Evolutionary conservation across 2,888 invertebrate genomes (phyloP).

Genomic region (Athrips mouffetella): DNA sequence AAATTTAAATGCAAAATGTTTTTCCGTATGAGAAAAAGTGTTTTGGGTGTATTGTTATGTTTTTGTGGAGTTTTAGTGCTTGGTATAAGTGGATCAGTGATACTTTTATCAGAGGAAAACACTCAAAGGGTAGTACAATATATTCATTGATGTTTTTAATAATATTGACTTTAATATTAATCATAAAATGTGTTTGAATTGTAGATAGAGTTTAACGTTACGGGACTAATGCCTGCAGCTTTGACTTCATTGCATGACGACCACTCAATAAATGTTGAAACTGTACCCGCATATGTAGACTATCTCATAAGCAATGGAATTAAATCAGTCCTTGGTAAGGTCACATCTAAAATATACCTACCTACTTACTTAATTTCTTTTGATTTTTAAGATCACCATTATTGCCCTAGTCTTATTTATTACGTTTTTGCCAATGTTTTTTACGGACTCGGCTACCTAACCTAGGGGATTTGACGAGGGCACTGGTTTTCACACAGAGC

Average conservation of each 20-base stretch:
- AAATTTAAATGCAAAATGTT: background rate
- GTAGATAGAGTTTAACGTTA: conserved; percentile 55
- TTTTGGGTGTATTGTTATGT: background rate
- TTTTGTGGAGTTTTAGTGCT: background rate
- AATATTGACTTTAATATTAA: background rate
- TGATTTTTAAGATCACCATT: too few species aligned
- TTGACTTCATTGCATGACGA: conserved; percentile 78
- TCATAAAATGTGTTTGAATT: conserved; percentile 21
- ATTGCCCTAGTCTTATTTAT: too few species aligned
- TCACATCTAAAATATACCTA: too few species aligned
- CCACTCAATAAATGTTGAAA: conserved; percentile 49
- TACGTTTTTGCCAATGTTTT: too few species aligned
- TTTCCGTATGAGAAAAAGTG: background rate
- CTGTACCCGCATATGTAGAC: conserved; percentile 76
- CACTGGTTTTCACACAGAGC: too few species aligned
- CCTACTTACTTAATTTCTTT: too few species aligned
- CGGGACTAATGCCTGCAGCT: conserved; percentile 80
- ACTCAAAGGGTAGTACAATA: too few species aligned
- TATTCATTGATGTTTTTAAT: background rate
- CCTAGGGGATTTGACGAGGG: too few species aligned
- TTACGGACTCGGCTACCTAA: too few species aligned
- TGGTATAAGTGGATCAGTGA: background rate
- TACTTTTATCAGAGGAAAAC: conserved; percentile 20
- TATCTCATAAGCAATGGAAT: conserved; percentile 53
- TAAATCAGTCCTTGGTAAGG: conserved; percentile 37